phyloP scores from a whole-genome alignment of 2,888 invertebrate species.

The Pilophorus perplexus region DNA sequence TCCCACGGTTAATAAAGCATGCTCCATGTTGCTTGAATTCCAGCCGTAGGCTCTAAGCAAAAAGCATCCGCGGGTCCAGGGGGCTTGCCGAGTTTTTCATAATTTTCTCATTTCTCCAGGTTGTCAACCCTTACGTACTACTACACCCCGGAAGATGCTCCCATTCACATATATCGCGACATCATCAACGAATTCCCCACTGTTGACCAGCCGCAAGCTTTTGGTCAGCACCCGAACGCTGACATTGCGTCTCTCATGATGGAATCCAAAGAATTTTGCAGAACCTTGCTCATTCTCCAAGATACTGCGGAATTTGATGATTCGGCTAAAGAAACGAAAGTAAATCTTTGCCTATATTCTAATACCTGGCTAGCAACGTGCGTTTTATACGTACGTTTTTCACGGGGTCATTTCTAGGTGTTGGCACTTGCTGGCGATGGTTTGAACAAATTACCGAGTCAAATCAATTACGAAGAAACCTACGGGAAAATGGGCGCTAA shows the following conservation, averaged over 20 bases:
- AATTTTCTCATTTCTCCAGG: slow-evolving; percentile 54
- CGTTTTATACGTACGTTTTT: neutral
- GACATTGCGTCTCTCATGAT: slow-evolving; percentile 83
- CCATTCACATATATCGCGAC: slow-evolving; percentile 75
- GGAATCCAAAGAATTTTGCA: slow-evolving; percentile 72
- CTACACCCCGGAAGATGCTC: slow-evolving; percentile 79
- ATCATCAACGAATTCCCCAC: slow-evolving; percentile 74
- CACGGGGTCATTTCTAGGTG: slow-evolving; percentile 54
- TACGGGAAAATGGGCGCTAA: slow-evolving; percentile 70
- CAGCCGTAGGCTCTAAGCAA: too few relatives aligned
- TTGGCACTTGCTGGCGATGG: slow-evolving; percentile 69
- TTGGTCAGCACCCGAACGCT: slow-evolving; percentile 87
- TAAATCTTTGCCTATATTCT: slow-evolving; percentile 18
- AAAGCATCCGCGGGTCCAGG: too few relatives aligned
- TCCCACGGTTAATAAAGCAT: too few relatives aligned
- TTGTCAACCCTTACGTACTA: slow-evolving; percentile 72
- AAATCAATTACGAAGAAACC: slow-evolving; percentile 74
- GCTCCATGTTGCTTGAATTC: too few relatives aligned
- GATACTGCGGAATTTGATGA: slow-evolving; percentile 62
- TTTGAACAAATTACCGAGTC: slow-evolving; percentile 65
- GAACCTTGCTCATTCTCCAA: slow-evolving; percentile 74
- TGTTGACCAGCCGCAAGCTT: slow-evolving; percentile 79
- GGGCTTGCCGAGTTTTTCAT: too few relatives aligned
- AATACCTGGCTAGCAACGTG: too few relatives aligned
- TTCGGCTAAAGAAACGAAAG: slow-evolving; percentile 61